Base-by-base conservation (phyloP, 2,888 invertebrate species). In the Micoletzkya japonica region DNA sequence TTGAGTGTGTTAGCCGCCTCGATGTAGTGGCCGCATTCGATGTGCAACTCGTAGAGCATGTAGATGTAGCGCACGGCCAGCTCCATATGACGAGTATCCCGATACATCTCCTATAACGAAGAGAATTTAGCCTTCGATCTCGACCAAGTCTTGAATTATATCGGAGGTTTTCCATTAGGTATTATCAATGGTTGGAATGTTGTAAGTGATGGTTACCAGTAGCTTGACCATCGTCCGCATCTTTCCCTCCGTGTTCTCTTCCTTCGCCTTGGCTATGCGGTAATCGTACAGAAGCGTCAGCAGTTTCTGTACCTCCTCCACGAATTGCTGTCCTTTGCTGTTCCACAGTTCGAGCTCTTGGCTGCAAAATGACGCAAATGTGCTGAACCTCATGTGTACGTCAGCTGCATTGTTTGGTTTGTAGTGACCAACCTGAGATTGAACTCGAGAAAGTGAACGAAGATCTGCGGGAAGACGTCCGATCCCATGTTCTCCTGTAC, bases 1-100 rank as follows among this genome's bases (percentile, higher is more conserved):
- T 58, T 68, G 32, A 68, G 68, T 17, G 58, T 58, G 20, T 68
- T 68, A 14, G 68, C 68, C 10, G 68, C 68, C n/a, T 68, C 68
- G 28, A 58, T 68, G 32, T 49, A 58, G 58, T 68, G 14, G 1
- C 68, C 54, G 24, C 58, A 57, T 2, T 17, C 44, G 10, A 49
- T 4, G 32, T 68, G 57, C n/a, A 68, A 44, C n/a, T 68, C 49
- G 49, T 57, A 58, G 17, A 68, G 57, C 30, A 36, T 57, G 68
- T 68, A 68, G 6, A 68, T 49, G 34, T 68, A 68, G 1, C 68
- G 57, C n/a, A 68, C 44, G 0, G 68, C 57, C 24, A 68, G 32
- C 26, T 68, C 57, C 6, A 32, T 2, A 14, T 68, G 68, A n/a
- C 58, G 49, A 26, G 30, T 30, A 24, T 58, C 44, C 34, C 58